phyloP scores from a whole-genome alignment of 2,888 invertebrate genomes.

The Allacma fusca region DNA sequence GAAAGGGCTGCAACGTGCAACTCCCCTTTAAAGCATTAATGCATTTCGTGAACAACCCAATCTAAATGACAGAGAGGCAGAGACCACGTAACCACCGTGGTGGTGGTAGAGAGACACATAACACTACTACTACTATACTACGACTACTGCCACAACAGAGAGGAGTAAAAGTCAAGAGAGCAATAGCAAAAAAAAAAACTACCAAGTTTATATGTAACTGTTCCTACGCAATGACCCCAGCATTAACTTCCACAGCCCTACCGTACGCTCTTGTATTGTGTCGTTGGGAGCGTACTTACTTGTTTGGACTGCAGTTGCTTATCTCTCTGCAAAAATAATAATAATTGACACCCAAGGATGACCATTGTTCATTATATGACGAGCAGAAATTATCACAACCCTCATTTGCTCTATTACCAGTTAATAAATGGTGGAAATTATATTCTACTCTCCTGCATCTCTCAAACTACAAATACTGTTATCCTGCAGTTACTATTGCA shows the following conservation, averaged over 20 bases:
- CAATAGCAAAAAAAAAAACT: background rate
- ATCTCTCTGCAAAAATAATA: slow-evolving; percentile 6
- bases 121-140: too few relatives aligned
- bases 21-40: slow-evolving; percentile 28
- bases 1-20: slow-evolving; percentile 28
- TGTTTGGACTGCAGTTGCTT: background rate
- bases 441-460: too few relatives aligned
- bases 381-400: slow-evolving; percentile 25
- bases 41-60: slow-evolving; percentile 1
- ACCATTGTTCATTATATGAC: slow-evolving; percentile 23
- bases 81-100: background rate
- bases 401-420: background rate
- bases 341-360: slow-evolving; percentile 41
- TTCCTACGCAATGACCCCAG: slow-evolving; percentile 43
- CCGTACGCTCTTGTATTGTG: background rate
- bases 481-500: too few relatives aligned
- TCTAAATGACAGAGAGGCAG: background rate
- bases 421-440: background rate
- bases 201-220: slow-evolving; percentile 24
- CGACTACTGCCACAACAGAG: too few relatives aligned
- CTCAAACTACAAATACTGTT: too few relatives aligned
- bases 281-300: too few relatives aligned
- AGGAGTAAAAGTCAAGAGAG: background rate
- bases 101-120: background rate
- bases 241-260: background rate